Evolutionary conservation across 1,140 invertebrate species (phyloP).

Genomic region (Drosophila pseudoobscura): DNA sequence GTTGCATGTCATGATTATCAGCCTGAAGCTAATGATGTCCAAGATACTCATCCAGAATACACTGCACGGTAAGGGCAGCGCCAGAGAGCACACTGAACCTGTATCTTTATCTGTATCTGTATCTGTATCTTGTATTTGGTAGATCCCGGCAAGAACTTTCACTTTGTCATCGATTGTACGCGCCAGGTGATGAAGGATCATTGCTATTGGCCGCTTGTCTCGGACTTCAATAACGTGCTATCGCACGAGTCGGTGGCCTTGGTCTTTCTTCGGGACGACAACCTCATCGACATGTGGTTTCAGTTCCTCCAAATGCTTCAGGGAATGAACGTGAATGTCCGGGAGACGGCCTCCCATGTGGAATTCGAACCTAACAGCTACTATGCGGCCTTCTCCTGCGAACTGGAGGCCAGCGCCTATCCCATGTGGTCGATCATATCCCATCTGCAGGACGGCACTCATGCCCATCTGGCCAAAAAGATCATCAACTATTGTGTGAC

Average conservation of each 20-base stretch:
- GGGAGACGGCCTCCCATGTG: conserved; percentile 95
- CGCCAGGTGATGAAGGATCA: conserved; percentile 97
- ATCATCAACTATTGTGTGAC: conserved; percentile 90
- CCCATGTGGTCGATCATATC: conserved; percentile 98
- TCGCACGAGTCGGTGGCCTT: conserved; percentile 95
- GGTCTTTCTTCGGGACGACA: conserved; percentile 93
- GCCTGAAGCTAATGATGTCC: conserved; percentile 96
- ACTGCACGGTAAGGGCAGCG: conserved; percentile 88
- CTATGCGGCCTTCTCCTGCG: conserved; percentile 98
- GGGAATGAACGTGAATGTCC: conserved; percentile 98
- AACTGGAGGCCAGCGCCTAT: conserved; percentile 97
- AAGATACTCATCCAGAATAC: conserved; percentile 94
- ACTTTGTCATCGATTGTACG: conserved; percentile 96
- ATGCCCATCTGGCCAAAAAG: conserved; percentile 89
- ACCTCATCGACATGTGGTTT: conserved; percentile 96
- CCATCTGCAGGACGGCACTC: conserved; percentile 90
- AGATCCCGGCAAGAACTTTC: conserved; percentile 92
- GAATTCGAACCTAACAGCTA: conserved; percentile 98
- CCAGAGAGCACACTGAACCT: too few relatives aligned
- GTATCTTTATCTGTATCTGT: not conserved
- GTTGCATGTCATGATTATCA: conserved; percentile 96
- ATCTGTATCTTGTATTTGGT: conserved; percentile 49
- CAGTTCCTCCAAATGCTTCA: conserved; percentile 96
- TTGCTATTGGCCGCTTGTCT: conserved; percentile 98
- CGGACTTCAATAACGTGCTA: conserved; percentile 98